Conservation (phyloP, 2,888 invertebrate genomes). For the Pimpla rufipes region DNA sequence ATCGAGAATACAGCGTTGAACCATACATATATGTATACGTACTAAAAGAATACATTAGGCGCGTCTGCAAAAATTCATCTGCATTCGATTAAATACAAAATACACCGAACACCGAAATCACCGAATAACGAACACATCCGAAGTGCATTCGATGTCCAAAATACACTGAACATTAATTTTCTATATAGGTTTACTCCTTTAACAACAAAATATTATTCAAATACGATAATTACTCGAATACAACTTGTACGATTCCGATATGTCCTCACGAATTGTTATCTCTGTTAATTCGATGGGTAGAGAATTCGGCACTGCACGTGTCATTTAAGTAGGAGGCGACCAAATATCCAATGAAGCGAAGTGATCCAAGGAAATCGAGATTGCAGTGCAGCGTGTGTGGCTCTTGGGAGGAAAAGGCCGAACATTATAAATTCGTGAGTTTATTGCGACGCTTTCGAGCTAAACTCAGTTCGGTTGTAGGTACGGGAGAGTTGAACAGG, state of each 20-base stretch:
- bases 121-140: too few species aligned
- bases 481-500: constrained; percentile 44
- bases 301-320: neutral
- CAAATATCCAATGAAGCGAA: neutral
- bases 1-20: neutral
- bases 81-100: neutral
- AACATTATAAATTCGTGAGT: constrained; percentile 61
- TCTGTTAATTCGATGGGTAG: neutral
- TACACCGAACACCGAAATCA: too few species aligned
- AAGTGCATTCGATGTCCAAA: too few species aligned
- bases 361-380: constrained; percentile 32
- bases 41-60: neutral
- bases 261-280: neutral
- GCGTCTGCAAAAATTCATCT: neutral
- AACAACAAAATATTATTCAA: neutral
- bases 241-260: neutral
- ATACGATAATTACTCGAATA: neutral
- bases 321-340: neutral
- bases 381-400: constrained; percentile 46
- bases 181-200: neutral
- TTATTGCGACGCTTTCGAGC: constrained; percentile 55
- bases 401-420: constrained; percentile 31
- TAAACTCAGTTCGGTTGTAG: constrained; percentile 51
- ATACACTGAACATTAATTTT: neutral
- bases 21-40: neutral